Conservation (phyloP, 2,797 vertebrate genomes). For the Brachymystax lenok region DNA sequence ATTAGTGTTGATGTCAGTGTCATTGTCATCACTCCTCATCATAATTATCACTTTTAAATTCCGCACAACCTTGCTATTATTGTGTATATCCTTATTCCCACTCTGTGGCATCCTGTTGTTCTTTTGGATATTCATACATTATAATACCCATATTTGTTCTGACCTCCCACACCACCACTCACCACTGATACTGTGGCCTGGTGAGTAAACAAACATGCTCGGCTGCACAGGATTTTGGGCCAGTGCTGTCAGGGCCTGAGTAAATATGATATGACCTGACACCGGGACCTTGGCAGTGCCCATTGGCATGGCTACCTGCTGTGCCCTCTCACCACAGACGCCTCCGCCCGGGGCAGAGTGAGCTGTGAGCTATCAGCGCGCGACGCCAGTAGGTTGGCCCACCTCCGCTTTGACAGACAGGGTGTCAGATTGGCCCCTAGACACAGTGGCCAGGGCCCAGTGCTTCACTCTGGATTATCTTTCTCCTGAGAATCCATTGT, state of each 20-base stretch:
- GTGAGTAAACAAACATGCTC: slow-evolving; percentile 45
- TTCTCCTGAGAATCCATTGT: not conserved
- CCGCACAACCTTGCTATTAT: not conserved
- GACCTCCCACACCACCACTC: slow-evolving; percentile 10
- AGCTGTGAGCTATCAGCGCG: slow-evolving; percentile 7
- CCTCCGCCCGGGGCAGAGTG: slow-evolving; percentile 19
- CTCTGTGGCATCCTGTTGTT: slow-evolving; percentile 8
- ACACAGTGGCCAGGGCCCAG: slow-evolving; percentile 9
- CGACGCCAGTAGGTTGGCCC: slow-evolving; percentile 11
- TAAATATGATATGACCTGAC: slow-evolving; percentile 59
- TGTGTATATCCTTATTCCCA: not conserved
- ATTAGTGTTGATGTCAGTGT: not conserved
- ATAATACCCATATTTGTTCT: slow-evolving; percentile 26
- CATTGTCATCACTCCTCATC: not conserved
- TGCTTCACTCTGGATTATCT: slow-evolving; percentile 15
- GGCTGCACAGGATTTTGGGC: slow-evolving; percentile 33
- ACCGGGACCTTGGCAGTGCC: slow-evolving; percentile 46
- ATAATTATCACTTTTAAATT: too few relatives aligned
- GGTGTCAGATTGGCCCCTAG: slow-evolving; percentile 28
- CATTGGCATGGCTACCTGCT: slow-evolving; percentile 45
- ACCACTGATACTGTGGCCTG: not conserved
- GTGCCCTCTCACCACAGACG: slow-evolving; percentile 14
- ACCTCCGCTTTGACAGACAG: slow-evolving; percentile 37
- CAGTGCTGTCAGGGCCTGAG: slow-evolving; percentile 47
- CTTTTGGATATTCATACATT: slow-evolving; percentile 30